Evolutionary conservation across 2,888 invertebrate genomes (phyloP), one percentile per base, ranked within the genome.

Genomic region (Marronus borbonicus): DNA sequence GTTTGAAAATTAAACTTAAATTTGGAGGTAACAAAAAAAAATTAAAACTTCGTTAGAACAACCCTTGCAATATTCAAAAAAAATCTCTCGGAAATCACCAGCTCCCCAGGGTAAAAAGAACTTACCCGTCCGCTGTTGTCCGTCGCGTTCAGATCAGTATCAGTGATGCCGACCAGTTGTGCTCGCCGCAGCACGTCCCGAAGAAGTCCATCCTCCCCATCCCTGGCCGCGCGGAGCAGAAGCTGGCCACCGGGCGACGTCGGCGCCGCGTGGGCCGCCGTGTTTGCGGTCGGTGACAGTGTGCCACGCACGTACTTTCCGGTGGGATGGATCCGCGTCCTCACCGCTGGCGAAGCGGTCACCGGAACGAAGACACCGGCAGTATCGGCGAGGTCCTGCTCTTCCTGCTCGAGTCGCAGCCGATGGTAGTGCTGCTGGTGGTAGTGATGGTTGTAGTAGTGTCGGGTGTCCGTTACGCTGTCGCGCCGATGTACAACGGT

Each of bases 51-150:
- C 10, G 8, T 50, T 2, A 1, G 50, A 50, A 50, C 12, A 50
- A 14, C 50, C 1, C 50, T 50, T 50, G 12, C 10, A 14, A 7
- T n/a, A 7, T 3, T 55, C 8, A 17, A 55, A 55, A 2, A 17
- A 55, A 55, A 2, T 17, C 1, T 7, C 7, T 65, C 14, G 14
- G 14, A 39, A 39, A n/a, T 17, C 14, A 17, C 1, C 1, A 24
- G 24, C 24, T 24, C 12, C 31, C 3, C 10, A 64, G 10, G 12
- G 31, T 31, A 36, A 64, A 64, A 12, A 12, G 70, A 14, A 87
- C 91, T 91, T 84, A 92, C 92, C 89, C 92, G 88, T 84, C 92
- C 92, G 83, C 91, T 91, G 81, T 87, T 87, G 84, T 92, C 92
- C 3, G 88, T 86, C 28, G 90, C 89, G 84, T 92, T 92, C 81